Evolutionary conservation across 2,113 vertebrate genomes (phyloP), one percentile per base, ranked within the genome.

Genomic region (Psilopsiagon aymara): DNA sequence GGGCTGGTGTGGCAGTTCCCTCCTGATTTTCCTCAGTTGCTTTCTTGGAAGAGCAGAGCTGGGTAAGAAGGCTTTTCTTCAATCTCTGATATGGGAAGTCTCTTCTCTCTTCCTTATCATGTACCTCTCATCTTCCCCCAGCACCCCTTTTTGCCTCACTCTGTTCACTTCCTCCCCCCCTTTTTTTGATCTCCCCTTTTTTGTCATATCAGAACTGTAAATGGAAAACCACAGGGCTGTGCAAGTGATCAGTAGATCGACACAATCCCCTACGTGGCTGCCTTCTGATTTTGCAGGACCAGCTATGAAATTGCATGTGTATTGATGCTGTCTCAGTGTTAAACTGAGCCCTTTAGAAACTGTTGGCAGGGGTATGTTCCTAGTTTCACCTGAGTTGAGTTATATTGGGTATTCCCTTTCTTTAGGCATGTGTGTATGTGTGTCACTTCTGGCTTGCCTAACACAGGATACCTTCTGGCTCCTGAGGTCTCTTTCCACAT

Each of bases 191-290:
- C 35, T 70, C 11, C 5, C 9, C 5, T 37, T 0, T 88, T 44
- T 49, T 66, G 25, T 39, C 31, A 1, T 43, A 11, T 11, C 21
- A 31, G 25, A 62, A 12, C 2, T 35, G 33, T 77, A 37, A 70
- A 33, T 15, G 25, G 8, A 20, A 53, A 60, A 33, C 68, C 8
- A 11, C 33, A 1, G 3, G 19, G 46, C 23, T 11, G 24, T 3
- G 17, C 0, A 2, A 33, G 44, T 20, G 44, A 18, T 39, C 13
- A 1, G 66, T 33, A 37, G 52, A 21, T 33, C 1, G 2, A 3
- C 13, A 2, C 53, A 6, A 1, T 46, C 41, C 82, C 5, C 0
- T 15, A 2, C 0, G 0, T 21, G 47, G 21, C 49, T 77, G 28
- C 37, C 41, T n/a, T 41, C 37, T 10, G n/a, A 21, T 18, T 49